These are phyloP conservation scores for Aphidius colemani DNA, from an alignment of 2,888 invertebrate genomes.

Conservation along the genomic window DNA sequence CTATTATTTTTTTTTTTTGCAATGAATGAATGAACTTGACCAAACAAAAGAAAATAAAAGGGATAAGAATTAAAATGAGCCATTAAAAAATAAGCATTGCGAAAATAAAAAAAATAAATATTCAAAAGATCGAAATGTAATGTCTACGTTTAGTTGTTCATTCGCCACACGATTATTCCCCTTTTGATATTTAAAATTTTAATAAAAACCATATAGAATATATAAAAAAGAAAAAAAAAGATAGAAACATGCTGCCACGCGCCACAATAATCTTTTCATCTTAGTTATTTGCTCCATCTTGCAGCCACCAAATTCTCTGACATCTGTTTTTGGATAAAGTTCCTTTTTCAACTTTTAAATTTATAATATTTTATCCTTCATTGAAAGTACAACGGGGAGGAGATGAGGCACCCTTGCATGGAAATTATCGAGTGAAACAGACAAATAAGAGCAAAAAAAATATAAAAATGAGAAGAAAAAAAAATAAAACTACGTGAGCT, in stretches of 20 bases:
- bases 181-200: not conserved
- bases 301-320: conserved; percentile 8
- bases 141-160: not conserved
- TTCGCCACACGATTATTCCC: conserved; percentile 25
- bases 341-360: conserved; percentile 4
- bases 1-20: too few relatives aligned
- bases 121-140: conserved; percentile 18
- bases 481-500: too few relatives aligned
- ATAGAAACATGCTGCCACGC: conserved; percentile 29
- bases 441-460: too few relatives aligned
- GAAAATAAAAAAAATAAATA: not conserved
- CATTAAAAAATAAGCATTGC: conserved; percentile 4
- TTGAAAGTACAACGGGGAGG: too few relatives aligned
- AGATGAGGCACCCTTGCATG: not conserved
- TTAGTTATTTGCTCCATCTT: conserved; percentile 13
- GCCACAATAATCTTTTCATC: conserved; percentile 23
- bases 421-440: conserved; percentile 4
- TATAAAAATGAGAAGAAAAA: too few relatives aligned
- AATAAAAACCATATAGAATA: not conserved
- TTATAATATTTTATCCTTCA: too few relatives aligned
- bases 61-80: conserved; percentile 10
- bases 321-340: conserved; percentile 20
- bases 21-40: too few relatives aligned
- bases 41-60: too few relatives aligned
- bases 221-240: conserved; percentile 18